Percentiles rank a stretch among this genome's conserved stretches.
phyloP scores from a whole-genome alignment of 2,888 invertebrate genomes.

The Microdon myrmicae region DNA sequence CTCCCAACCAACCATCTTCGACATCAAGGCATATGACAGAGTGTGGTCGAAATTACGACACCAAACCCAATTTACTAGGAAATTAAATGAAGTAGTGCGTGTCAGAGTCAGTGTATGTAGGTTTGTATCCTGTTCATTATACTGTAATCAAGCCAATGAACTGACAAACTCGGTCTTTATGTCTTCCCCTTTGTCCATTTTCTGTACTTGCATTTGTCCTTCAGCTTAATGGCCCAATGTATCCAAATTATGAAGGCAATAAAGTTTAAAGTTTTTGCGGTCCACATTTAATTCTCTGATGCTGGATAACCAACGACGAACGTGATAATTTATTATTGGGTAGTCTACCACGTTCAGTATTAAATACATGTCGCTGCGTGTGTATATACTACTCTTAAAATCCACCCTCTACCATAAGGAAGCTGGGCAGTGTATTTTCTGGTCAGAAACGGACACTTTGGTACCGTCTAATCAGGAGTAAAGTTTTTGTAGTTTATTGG shows the following conservation, averaged over 20 bases:
- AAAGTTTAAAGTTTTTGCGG: conserved; percentile 42
- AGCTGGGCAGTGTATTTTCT: no score
- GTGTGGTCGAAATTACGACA: conserved; percentile 27
- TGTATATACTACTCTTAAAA: no score
- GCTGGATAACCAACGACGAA: conserved; percentile 28
- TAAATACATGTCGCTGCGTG: background rate
- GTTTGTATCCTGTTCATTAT: conserved; percentile 18
- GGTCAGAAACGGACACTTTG: no score
- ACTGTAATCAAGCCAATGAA: conserved; percentile 39
- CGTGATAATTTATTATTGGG: conserved; percentile 37
- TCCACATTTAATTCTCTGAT: conserved; percentile 37
- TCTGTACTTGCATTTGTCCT: background rate
- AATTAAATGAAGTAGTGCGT: conserved; percentile 29
- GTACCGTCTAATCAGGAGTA: no score
- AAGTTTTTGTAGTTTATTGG: conserved; percentile 16
- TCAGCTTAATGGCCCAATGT: conserved; percentile 25
- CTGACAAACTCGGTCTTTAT: conserved; percentile 22
- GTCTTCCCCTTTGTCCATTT: background rate
- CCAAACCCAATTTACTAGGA: conserved; percentile 33
- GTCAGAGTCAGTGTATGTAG: conserved; percentile 12
- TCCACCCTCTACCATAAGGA: no score
- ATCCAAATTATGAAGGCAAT: conserved; percentile 38
- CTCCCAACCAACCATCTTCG: conserved; percentile 6
- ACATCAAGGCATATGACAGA: conserved; percentile 18
- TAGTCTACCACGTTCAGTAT: background rate